Evolutionary conservation across 2,113 vertebrate species (phyloP).

Genomic region (Pelusios castaneus): DNA sequence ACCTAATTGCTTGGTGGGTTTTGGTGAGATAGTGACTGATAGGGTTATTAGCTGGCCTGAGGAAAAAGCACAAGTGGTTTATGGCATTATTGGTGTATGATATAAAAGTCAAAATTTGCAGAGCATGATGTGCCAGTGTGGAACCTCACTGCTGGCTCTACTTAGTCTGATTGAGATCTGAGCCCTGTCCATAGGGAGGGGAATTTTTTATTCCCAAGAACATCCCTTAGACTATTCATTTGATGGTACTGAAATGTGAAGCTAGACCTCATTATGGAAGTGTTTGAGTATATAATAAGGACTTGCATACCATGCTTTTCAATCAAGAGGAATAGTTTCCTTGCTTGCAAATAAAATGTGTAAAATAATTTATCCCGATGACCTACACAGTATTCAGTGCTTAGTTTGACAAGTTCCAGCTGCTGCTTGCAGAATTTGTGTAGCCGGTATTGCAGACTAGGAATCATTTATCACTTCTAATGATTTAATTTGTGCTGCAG

Average conservation of each 20-base stretch:
- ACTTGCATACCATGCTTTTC: background rate
- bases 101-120: background rate
- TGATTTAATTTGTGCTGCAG: background rate
- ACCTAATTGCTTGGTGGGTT: fast-evolving
- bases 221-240: background rate
- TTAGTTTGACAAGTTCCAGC: background rate
- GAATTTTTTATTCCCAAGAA: background rate
- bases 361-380: background rate
- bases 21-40: background rate
- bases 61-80: background rate
- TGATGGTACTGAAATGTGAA: background rate
- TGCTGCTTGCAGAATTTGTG: background rate
- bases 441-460: background rate
- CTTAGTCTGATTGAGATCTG: background rate
- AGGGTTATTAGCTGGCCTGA: background rate
- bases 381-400: background rate
- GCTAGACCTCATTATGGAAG: background rate
- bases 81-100: background rate
- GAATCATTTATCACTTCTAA: background rate
- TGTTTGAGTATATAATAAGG: background rate
- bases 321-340: background rate
- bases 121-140: background rate
- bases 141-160: background rate
- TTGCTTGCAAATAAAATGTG: background rate
- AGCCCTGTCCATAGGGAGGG: background rate